phyloP scores from a whole-genome alignment of 30 jellyfish, hydroid and myxozoan species.

The Hydractinia symbiolongicarpus region DNA sequence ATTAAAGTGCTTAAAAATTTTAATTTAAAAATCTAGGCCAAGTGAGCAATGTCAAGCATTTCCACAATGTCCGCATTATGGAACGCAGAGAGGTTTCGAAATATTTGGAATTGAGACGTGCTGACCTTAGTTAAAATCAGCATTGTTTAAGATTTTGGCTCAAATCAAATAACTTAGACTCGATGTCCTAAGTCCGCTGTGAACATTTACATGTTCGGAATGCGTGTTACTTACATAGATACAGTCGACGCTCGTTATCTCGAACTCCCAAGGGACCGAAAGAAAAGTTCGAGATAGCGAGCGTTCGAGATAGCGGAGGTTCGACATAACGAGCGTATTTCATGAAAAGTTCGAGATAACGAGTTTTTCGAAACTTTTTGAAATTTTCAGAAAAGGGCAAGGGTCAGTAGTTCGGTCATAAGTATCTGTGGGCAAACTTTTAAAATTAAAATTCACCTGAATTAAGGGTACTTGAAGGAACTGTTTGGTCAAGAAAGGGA shows the following conservation, averaged over 20 bases:
- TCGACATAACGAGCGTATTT: neutral
- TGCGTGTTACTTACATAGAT: neutral
- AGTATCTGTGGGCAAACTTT: neutral
- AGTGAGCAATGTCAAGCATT: too few relatives aligned
- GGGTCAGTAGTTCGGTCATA: neutral
- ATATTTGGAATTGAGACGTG: too few relatives aligned
- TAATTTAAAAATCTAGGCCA: too few relatives aligned
- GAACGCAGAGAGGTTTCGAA: too few relatives aligned
- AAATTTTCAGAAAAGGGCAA: neutral
- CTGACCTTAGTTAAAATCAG: too few relatives aligned
- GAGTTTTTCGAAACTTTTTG: neutral
- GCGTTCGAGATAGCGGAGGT: neutral
- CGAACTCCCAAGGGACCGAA: slow-evolving; percentile 15
- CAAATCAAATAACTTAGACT: too few relatives aligned
- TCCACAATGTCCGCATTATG: too few relatives aligned
- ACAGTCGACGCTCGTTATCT: slow-evolving; percentile 13
- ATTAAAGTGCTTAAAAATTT: too few relatives aligned
- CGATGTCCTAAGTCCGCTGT: too few relatives aligned
- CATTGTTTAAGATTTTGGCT: too few relatives aligned
- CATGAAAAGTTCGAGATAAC: slow-evolving; percentile 9
- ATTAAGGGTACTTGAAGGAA: slow-evolving; percentile 4
- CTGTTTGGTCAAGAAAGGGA: neutral
- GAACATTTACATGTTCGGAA: too few relatives aligned
- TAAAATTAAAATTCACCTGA: neutral
- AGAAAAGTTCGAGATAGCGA: slow-evolving; percentile 8